Percentiles rank a stretch among this genome's conserved stretches.
Conservation (phyloP, 2,888 invertebrate species). For the Hylaea fasciaria region DNA sequence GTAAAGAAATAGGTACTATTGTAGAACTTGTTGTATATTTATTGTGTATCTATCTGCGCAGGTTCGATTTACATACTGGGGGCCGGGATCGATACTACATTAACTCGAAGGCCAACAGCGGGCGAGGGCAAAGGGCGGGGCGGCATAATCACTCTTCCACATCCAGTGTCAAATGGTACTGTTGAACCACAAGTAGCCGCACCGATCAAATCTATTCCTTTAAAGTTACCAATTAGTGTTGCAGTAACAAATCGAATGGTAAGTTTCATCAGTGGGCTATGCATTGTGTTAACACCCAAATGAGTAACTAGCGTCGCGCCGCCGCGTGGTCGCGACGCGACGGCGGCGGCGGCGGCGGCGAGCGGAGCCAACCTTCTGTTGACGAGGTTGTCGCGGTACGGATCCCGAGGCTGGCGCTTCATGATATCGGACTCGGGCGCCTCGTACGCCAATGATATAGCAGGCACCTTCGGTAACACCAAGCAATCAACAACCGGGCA, state of each 20-base stretch:
- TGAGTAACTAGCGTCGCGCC: conserved; percentile 70
- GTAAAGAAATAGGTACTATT: conserved; percentile 33
- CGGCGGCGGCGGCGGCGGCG: conserved; percentile 38
- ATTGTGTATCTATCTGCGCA: conserved; percentile 52
- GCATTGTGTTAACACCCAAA: conserved; percentile 75
- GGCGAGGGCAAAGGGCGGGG: conserved; percentile 41
- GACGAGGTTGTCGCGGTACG: conserved; percentile 99
- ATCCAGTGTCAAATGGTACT: conserved; percentile 75
- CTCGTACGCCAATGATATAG: conserved; percentile 99
- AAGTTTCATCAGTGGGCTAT: conserved; percentile 62
- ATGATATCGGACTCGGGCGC: conserved; percentile 99
- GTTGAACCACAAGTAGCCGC: conserved; percentile 75
- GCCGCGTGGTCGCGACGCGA: conserved; percentile 47
- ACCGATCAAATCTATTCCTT: conserved; percentile 60
- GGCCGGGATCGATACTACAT: conserved; percentile 41
- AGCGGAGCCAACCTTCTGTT: conserved; percentile 95
- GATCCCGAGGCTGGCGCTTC: conserved; percentile 99
- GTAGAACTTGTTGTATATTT: conserved; percentile 50
- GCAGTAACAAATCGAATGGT: conserved; percentile 34
- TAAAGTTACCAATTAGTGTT: conserved; percentile 50
- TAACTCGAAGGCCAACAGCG: conserved; percentile 43
- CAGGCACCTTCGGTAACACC: conserved; percentile 94
- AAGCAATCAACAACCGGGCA: conserved; percentile 76
- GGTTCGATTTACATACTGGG: conserved; percentile 38
- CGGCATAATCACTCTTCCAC: conserved; percentile 82